A percentile compares a stretch with the other conserved stretches of the same genome.
Conservation (phyloP, 2,888 invertebrate genomes). For the Hydrotaea cyrtoneurina region DNA sequence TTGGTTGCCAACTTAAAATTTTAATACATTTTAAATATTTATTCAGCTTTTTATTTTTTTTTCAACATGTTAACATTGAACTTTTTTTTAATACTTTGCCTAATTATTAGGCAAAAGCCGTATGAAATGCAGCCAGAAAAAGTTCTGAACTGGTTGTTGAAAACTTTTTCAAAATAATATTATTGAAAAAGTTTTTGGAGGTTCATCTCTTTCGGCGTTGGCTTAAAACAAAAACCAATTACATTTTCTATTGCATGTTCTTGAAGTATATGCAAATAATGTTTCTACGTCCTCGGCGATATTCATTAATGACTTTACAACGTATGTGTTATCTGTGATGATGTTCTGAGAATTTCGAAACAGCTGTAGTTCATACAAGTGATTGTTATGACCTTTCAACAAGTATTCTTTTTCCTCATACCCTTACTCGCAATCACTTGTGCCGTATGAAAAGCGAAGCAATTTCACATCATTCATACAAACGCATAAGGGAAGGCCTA, state of each 20-base stretch:
- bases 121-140: slow-evolving; percentile 9
- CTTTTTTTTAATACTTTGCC: slow-evolving; percentile 20
- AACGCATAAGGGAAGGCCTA: too few species aligned
- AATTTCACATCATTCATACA: too few species aligned
- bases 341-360: too few species aligned
- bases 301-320: background rate
- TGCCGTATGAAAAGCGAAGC: too few species aligned
- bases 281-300: background rate
- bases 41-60: too few species aligned
- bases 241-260: slow-evolving; percentile 23
- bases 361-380: too few species aligned
- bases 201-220: slow-evolving; percentile 16
- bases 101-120: background rate
- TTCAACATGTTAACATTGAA: slow-evolving; percentile 9
- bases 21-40: too few species aligned
- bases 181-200: slow-evolving; percentile 17
- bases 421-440: too few species aligned
- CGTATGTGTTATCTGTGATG: too few species aligned
- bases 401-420: too few species aligned
- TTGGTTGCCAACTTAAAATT: too few species aligned
- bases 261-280: slow-evolving; percentile 2
- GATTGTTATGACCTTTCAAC: too few species aligned
- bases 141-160: slow-evolving; percentile 11
- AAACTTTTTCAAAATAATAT: slow-evolving; percentile 11
- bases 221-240: slow-evolving; percentile 10